A percentile compares a stretch with the other conserved stretches of the same genome.
Conservation (phyloP, 1,140 invertebrate genomes). For the Trissolcus basalis region DNA sequence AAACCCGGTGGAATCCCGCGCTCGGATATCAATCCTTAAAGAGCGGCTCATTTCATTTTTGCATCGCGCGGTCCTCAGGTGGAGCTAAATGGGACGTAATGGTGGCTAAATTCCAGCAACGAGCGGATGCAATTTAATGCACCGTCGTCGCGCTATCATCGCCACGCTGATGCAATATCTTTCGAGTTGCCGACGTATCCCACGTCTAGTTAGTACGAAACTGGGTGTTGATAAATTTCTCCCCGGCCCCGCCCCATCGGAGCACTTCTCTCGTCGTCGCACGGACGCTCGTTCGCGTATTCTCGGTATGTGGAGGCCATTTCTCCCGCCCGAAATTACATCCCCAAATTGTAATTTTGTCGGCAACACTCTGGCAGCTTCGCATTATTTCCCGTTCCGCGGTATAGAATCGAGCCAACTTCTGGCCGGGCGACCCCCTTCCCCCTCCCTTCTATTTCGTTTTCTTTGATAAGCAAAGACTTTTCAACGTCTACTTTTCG, state of each 20-base stretch:
- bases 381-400: constrained; percentile 66
- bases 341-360: constrained; percentile 75
- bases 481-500: not conserved
- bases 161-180: constrained; percentile 74
- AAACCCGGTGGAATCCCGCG: not conserved
- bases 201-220: constrained; percentile 73
- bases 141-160: constrained; percentile 74
- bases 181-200: constrained; percentile 71
- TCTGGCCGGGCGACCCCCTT: constrained; percentile 25
- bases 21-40: constrained; percentile 42
- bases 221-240: constrained; percentile 74
- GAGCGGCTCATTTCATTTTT: constrained; percentile 54
- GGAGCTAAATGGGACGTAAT: constrained; percentile 60
- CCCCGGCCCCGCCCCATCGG: constrained; percentile 26
- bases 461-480: constrained; percentile 58
- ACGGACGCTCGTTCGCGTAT: constrained; percentile 31
- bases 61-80: constrained; percentile 43
- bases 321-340: constrained; percentile 73
- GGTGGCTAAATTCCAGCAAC: constrained; percentile 72
- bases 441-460: constrained; percentile 9
- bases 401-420: constrained; percentile 59
- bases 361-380: constrained; percentile 67
- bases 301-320: constrained; percentile 73
- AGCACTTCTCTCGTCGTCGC: constrained; percentile 16
- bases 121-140: constrained; percentile 75